These are phyloP conservation scores for Acropora tenuis DNA, from an alignment of 64 coral and sea anemone genomes.

Conservation along the genomic window DNA sequence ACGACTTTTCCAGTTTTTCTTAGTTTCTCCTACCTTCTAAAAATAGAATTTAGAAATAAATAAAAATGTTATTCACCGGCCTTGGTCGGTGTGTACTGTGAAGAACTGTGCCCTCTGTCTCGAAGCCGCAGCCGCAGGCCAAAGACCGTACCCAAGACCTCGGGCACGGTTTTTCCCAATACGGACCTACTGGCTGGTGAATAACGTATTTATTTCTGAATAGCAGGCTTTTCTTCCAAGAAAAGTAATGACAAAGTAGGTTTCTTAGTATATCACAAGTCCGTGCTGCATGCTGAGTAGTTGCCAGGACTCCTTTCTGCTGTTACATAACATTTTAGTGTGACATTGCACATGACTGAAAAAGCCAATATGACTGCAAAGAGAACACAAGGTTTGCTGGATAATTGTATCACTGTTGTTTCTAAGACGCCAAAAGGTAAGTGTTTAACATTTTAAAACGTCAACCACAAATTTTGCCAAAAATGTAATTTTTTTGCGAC, in stretches of 20 bases:
- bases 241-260: constrained; percentile 18
- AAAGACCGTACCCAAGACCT: no score
- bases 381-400: constrained; percentile 1
- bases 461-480: constrained; percentile 19
- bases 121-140: no score
- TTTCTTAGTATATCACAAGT: constrained; percentile 6
- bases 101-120: no score
- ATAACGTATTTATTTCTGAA: neutral
- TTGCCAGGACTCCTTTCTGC: constrained; percentile 24
- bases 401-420: constrained; percentile 3
- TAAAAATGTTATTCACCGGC: no score
- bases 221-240: constrained; percentile 23
- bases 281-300: neutral
- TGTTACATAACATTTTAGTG: constrained; percentile 17
- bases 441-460: constrained; percentile 9
- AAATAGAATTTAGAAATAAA: no score
- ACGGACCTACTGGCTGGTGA: no score
- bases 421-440: constrained; percentile 16
- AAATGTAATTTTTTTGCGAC: constrained; percentile 9
- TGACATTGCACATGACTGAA: constrained; percentile 11
- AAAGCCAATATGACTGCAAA: constrained; percentile 11
- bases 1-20: no score
- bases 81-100: no score
- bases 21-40: no score
- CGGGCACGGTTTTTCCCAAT: no score